Base-by-base conservation (phyloP, 2,888 invertebrate species). In the Drosophila maculinotata region DNA sequence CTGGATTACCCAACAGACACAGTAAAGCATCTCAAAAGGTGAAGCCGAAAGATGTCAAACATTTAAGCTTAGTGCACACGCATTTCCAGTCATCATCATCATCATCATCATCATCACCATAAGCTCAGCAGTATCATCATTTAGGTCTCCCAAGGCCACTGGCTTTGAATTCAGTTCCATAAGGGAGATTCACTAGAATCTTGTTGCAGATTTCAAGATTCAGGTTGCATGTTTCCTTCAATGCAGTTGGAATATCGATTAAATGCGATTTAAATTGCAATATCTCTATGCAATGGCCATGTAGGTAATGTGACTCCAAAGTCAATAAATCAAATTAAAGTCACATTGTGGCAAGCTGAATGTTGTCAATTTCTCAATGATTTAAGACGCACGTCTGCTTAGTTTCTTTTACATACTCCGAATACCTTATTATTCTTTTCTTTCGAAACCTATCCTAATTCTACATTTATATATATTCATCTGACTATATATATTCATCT, bases 41-140 rank as follows among this genome's bases (percentile, higher is more conserved):
- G 26, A 12, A 28, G 53, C 52, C 35, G 8, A 51, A 36, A 30
- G 35, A 58, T 42, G 51, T 12, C 51, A 63, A 35, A 23, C 41
- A 59, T 48, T 62, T 56, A 38, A 67, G 52, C 38, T 53, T 23
- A 36, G 30, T 38, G n/a, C 23, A 45, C 35, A 38, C 35, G 39
- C 35, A 60, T 23, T 42, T 42, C 12, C 25, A 20, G 23, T 23
- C 25, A 48, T 5, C n/a, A 23, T 17, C 39, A 20, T 41, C 42
- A 41, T 23, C 39, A 30, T 51, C 39, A 51, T 15, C 28, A 47
- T 35, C 25, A 26, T 5, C 45, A 45, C 3, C 12, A 25, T 15
- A 7, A 23, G n/a, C 12, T n/a, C n/a, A 28, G n/a, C 30, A 26
- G 8, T 12, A 45, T 41, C 15, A 57, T 41, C 41, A 23, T 48